phyloP scores from a whole-genome alignment of 2,797 vertebrate genomes.

The Schizopygopsis pylzovi region DNA sequence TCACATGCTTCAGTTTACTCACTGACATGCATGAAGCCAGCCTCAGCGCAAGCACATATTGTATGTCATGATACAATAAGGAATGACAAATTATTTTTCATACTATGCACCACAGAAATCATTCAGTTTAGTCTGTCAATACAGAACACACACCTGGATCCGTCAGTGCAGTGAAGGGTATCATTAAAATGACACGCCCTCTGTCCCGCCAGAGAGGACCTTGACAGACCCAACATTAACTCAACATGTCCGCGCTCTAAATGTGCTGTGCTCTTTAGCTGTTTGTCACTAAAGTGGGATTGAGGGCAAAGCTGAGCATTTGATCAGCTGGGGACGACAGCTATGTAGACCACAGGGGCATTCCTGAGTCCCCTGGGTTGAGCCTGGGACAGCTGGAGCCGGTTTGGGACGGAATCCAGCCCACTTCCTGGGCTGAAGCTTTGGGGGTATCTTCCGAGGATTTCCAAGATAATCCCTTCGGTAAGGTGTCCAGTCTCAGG shows the following conservation, averaged over 20 bases:
- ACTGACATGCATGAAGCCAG: slow-evolving; percentile 47
- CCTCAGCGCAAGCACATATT: background rate
- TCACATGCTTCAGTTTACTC: slow-evolving; percentile 33
- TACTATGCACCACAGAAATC: slow-evolving; percentile 1
- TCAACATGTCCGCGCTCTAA: background rate
- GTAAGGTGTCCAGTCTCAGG: slow-evolving; percentile 51
- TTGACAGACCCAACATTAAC: slow-evolving; percentile 41
- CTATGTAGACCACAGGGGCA: slow-evolving; percentile 38
- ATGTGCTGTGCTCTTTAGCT: slow-evolving; percentile 35
- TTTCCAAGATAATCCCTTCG: slow-evolving; percentile 55
- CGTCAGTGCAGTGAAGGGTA: slow-evolving; percentile 12
- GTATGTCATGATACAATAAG: slow-evolving; percentile 28
- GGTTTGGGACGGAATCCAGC: slow-evolving; percentile 41
- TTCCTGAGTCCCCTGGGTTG: slow-evolving; percentile 44
- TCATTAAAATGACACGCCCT: slow-evolving; percentile 28
- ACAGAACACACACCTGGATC: slow-evolving; percentile 25
- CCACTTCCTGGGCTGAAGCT: slow-evolving; percentile 53
- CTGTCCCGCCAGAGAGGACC: background rate
- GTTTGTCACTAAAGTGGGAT: slow-evolving; percentile 7
- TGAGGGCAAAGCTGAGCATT: slow-evolving; percentile 20
- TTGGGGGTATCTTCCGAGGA: slow-evolving; percentile 47
- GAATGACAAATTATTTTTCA: slow-evolving; percentile 12
- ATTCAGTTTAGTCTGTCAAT: slow-evolving; percentile 26
- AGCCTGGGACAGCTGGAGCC: slow-evolving; percentile 46
- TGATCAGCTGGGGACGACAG: slow-evolving; percentile 53